These are phyloP conservation scores for Gibbula magus DNA, from an alignment of 2,888 invertebrate genomes.

Conservation along the genomic window DNA sequence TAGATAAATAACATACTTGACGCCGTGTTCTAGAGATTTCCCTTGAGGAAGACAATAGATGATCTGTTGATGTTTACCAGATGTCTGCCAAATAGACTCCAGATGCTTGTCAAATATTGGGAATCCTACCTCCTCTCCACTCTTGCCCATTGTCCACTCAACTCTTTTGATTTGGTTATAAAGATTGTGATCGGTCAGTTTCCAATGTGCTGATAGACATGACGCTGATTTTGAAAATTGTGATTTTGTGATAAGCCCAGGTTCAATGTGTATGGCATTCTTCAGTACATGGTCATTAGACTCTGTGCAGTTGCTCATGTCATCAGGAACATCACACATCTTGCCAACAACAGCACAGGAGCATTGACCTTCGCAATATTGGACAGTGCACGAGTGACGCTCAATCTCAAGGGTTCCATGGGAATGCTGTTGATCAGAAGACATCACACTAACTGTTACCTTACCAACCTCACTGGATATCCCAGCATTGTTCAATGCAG, in stretches of 20 bases:
- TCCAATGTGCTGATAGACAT: constrained; percentile 44
- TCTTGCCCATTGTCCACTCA: constrained; percentile 50
- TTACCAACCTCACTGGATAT: not conserved
- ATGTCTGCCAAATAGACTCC: constrained; percentile 47
- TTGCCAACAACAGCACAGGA: constrained; percentile 41
- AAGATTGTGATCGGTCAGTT: not conserved
- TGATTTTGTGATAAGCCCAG: not conserved
- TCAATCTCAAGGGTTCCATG: constrained; percentile 31
- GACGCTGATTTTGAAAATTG: constrained; percentile 25
- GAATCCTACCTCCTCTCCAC: constrained; percentile 34
- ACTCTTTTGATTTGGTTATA: constrained; percentile 32
- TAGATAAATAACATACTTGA: constrained; percentile 42
- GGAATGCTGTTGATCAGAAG: not conserved
- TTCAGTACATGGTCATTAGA: not conserved
- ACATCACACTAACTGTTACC: constrained; percentile 9
- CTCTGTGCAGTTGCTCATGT: constrained; percentile 3
- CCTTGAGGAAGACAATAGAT: constrained; percentile 41
- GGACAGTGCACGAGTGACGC: constrained; percentile 40
- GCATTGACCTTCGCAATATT: constrained; percentile 43
- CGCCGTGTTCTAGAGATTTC: constrained; percentile 27
- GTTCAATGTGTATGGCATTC: not conserved
- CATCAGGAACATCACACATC: constrained; percentile 31
- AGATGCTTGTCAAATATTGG: constrained; percentile 38
- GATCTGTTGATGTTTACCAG: constrained; percentile 29
- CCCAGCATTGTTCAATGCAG: not conserved